Conservation (phyloP, 2,113 vertebrate species). For the Paralichthys olivaceus region DNA sequence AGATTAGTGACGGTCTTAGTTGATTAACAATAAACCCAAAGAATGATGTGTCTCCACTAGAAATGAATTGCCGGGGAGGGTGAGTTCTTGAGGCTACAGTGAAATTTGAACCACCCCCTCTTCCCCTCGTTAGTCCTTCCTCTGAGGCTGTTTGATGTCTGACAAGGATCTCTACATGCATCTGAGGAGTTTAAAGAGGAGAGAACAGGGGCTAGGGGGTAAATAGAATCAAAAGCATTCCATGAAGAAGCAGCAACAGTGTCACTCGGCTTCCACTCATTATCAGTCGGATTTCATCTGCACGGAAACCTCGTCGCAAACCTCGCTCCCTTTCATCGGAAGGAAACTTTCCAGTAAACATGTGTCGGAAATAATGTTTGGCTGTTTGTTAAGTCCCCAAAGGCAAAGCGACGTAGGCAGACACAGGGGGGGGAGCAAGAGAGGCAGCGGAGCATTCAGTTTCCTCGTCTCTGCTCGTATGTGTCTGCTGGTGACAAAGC, state of each 20-base stretch:
- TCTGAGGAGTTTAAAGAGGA: conserved; percentile 10
- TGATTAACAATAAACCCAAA: too few relatives aligned
- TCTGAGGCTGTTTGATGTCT: conserved; percentile 17
- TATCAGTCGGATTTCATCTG: conserved; percentile 32
- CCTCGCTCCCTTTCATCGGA: conserved; percentile 14
- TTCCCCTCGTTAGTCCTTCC: neutral
- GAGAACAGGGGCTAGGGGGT: neutral
- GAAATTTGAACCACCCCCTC: conserved; percentile 3
- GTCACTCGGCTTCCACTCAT: conserved; percentile 23
- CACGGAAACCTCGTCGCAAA: neutral
- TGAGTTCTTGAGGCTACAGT: neutral
- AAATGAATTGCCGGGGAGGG: neutral
- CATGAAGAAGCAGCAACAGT: neutral
- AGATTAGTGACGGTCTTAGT: too few relatives aligned
- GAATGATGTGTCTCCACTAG: neutral
- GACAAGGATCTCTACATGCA: neutral
- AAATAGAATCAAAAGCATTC: conserved; percentile 14
- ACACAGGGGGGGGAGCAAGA: neutral
- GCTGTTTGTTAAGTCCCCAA: conserved; percentile 35
- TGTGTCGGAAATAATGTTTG: conserved; percentile 40
- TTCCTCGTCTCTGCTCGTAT: conserved; percentile 24
- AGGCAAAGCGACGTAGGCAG: conserved; percentile 13
- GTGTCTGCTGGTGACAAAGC: conserved; percentile 43
- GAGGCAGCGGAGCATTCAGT: conserved; percentile 36
- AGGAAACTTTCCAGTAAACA: conserved; percentile 30